Conservation (phyloP, 2,888 invertebrate species). For the Parnassius orleans region DNA sequence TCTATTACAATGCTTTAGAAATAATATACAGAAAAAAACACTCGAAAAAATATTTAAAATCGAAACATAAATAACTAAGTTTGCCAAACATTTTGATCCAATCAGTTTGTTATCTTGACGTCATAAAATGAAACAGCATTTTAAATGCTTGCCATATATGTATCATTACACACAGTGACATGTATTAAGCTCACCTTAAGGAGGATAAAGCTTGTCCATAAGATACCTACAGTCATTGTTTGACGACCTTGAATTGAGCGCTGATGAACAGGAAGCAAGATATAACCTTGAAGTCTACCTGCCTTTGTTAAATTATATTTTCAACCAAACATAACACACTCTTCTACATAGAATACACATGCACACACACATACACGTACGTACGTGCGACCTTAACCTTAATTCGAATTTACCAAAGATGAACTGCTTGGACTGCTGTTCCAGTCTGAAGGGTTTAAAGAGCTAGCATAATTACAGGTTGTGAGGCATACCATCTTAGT, state of each 20-base stretch:
- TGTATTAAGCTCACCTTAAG: constrained; percentile 22
- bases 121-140: constrained; percentile 15
- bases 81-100: background rate
- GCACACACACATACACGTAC: background rate
- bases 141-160: constrained; percentile 13
- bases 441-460: too few relatives aligned
- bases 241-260: constrained; percentile 25
- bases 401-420: too few relatives aligned
- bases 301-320: constrained; percentile 23
- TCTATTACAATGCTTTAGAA: too few relatives aligned
- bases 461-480: too few relatives aligned
- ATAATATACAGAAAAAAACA: too few relatives aligned
- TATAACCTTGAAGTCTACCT: constrained; percentile 15
- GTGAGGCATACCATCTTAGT: too few relatives aligned
- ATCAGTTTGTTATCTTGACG: background rate
- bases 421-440: too few relatives aligned
- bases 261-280: constrained; percentile 30
- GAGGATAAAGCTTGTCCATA: constrained; percentile 14
- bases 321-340: constrained; percentile 12
- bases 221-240: constrained; percentile 25
- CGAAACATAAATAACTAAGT: background rate
- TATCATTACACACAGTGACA: constrained; percentile 1
- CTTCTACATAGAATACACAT: background rate
- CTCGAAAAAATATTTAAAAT: background rate
- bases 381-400: too few relatives aligned